A percentile compares a stretch with the other conserved stretches of the same genome.
Evolutionary conservation across 2,888 invertebrate species (phyloP).

Genomic region (Torymus auratus): DNA sequence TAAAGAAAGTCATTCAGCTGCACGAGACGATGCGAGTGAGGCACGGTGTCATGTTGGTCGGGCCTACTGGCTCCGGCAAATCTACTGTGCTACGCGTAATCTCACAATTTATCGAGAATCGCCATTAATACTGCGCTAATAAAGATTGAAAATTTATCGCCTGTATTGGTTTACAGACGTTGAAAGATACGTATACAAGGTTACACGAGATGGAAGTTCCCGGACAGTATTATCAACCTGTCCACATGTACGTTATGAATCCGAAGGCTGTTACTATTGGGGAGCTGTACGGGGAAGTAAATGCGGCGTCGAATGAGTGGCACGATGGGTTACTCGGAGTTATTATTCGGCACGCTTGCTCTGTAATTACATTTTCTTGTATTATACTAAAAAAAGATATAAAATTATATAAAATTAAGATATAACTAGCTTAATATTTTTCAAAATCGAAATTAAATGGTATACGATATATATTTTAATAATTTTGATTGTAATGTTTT

Average conservation of each 20-base stretch:
- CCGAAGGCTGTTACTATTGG: constrained; percentile 93
- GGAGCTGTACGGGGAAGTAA: constrained; percentile 92
- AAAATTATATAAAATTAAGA: neutral
- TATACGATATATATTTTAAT: too few species aligned
- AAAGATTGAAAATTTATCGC: constrained; percentile 7
- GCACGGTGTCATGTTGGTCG: constrained; percentile 95
- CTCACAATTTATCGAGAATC: constrained; percentile 13
- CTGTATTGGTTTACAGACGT: constrained; percentile 78
- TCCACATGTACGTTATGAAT: constrained; percentile 88
- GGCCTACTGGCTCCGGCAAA: constrained; percentile 93
- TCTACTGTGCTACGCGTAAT: constrained; percentile 85
- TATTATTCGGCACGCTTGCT: constrained; percentile 81
- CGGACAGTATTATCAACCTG: constrained; percentile 83
- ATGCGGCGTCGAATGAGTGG: constrained; percentile 92
- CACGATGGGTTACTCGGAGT: constrained; percentile 90
- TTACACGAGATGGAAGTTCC: constrained; percentile 80
- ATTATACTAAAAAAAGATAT: neutral
- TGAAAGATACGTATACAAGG: constrained; percentile 84
- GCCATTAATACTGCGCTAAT: neutral
- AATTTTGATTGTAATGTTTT: neutral
- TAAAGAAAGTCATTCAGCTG: constrained; percentile 88
- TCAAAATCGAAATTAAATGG: neutral
- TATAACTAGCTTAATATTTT: neutral
- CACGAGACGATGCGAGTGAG: constrained; percentile 94
- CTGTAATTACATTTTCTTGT: constrained; percentile 68